Conservation (phyloP, 2,888 invertebrate genomes). For the Nineta flava region DNA sequence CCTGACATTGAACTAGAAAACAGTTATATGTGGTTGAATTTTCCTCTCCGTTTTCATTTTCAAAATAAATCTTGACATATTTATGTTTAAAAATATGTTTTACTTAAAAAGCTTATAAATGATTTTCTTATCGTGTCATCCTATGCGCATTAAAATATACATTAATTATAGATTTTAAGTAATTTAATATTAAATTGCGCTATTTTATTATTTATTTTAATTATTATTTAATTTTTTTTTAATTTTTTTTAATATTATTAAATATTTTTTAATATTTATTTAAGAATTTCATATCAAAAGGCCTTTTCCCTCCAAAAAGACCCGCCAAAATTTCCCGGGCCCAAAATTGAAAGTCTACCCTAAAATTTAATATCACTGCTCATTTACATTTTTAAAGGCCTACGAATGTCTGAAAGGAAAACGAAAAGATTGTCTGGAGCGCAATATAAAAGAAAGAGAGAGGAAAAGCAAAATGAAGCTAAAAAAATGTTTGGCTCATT, state of each 20-base stretch:
- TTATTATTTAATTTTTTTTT: slow-evolving; percentile 4
- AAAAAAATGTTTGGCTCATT: background rate
- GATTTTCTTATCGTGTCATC: no score
- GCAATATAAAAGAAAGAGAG: background rate
- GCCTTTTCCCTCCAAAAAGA: no score
- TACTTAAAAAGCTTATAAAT: no score
- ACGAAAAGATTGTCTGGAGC: slow-evolving; percentile 1
- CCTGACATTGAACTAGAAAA: background rate
- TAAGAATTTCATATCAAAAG: no score
- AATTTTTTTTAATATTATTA: slow-evolving; percentile 5
- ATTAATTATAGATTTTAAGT: background rate
- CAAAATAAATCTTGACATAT: no score
- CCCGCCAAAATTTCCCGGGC: no score
- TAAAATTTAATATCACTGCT: no score
- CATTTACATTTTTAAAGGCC: background rate
- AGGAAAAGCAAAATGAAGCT: background rate
- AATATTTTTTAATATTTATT: background rate
- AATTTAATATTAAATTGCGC: background rate
- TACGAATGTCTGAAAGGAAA: background rate
- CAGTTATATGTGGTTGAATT: no score
- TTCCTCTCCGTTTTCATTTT: no score
- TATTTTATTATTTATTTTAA: slow-evolving; percentile 2
- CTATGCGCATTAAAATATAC: no score
- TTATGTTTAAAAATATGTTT: no score
- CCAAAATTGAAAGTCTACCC: no score